A percentile compares a stretch with the other conserved stretches of the same genome.
Evolutionary conservation across 2,113 vertebrate genomes (phyloP).

Genomic region (Callopanchax toddi): DNA sequence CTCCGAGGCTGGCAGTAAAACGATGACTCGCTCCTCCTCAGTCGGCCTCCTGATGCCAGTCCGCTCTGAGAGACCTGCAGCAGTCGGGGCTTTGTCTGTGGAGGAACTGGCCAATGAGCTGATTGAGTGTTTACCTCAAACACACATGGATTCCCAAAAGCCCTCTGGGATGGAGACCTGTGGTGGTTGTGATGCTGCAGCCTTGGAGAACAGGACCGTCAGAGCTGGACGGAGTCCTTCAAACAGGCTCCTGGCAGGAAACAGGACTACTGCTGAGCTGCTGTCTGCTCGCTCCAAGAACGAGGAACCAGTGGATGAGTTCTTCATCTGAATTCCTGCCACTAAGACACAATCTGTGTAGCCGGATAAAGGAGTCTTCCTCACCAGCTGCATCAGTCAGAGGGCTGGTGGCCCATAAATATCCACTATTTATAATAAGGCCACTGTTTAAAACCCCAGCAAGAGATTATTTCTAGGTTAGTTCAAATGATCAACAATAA

Average conservation of each 20-base stretch:
- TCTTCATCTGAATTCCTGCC: constrained; percentile 75
- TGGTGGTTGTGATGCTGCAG: constrained; percentile 3
- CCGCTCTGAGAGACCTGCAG: constrained; percentile 47
- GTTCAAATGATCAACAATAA: too few species aligned
- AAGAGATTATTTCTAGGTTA: background rate
- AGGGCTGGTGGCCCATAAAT: too few species aligned
- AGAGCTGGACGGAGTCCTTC: constrained; percentile 31
- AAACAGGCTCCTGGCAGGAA: constrained; percentile 12
- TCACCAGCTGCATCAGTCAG: too few species aligned
- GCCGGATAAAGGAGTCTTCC: constrained; percentile 7
- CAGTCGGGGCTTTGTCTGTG: constrained; percentile 52
- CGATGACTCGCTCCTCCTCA: constrained; percentile 49
- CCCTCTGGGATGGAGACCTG: constrained; percentile 35
- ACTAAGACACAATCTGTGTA: accelerated
- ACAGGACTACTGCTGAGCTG: constrained; percentile 37
- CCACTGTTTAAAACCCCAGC: background rate
- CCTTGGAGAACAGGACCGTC: constrained; percentile 21
- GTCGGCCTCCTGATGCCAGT: too few species aligned
- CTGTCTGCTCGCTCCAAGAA: constrained; percentile 12
- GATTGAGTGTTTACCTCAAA: constrained; percentile 48
- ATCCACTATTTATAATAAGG: background rate
- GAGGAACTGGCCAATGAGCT: constrained; percentile 65
- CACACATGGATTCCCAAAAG: background rate
- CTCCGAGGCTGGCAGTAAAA: constrained; percentile 15
- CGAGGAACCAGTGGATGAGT: constrained; percentile 70